These are phyloP conservation scores for Agapornis canus DNA, from an alignment of 2,797 vertebrate genomes.

Conservation along the genomic window DNA sequence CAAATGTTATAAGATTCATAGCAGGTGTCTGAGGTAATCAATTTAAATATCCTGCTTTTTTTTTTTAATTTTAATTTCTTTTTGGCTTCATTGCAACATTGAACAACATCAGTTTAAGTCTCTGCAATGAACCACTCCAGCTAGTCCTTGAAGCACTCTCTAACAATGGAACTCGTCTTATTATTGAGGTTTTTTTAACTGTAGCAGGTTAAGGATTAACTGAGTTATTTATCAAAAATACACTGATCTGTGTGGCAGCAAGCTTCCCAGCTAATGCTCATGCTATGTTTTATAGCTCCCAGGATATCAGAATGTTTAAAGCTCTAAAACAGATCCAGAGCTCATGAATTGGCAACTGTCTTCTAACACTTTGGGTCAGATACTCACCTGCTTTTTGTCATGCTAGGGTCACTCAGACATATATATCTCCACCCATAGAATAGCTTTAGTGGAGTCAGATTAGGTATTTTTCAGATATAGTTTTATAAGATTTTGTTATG, in stretches of 20 bases:
- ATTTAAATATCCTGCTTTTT: neutral
- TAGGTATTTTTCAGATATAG: neutral
- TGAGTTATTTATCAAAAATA: neutral
- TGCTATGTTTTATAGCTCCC: neutral
- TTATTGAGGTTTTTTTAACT: neutral
- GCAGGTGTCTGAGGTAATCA: neutral
- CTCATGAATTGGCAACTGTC: neutral
- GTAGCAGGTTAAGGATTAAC: neutral
- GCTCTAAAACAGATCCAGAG: neutral
- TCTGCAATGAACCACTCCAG: neutral
- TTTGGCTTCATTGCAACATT: neutral
- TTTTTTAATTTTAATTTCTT: neutral
- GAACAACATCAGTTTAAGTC: neutral
- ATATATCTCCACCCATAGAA: neutral
- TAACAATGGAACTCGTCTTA: neutral
- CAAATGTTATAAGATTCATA: neutral
- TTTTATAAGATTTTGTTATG: neutral
- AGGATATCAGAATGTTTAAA: neutral
- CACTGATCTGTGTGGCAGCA: neutral
- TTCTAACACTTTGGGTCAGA: neutral
- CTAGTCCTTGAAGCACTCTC: constrained; percentile 1
- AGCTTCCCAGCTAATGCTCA: neutral
- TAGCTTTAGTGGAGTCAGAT: neutral
- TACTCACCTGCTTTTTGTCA: neutral
- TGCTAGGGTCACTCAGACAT: neutral